Percentiles rank a stretch among this genome's conserved stretches.
These are phyloP conservation scores for Gallinago undulata DNA, from an alignment of 2,113 vertebrate species.

Conservation along the genomic window DNA sequence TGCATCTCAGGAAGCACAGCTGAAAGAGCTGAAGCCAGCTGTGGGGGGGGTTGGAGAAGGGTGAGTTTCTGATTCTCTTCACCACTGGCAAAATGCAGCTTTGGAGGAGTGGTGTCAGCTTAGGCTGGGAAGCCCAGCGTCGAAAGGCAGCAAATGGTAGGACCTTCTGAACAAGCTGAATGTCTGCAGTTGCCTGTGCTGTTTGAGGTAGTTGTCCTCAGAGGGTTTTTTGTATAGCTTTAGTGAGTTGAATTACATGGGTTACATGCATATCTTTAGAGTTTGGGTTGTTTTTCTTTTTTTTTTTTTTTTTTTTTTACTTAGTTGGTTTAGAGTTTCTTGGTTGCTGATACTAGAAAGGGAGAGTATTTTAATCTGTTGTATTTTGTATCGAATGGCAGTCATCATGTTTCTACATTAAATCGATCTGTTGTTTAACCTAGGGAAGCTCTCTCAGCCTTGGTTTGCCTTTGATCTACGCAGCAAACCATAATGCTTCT, in stretches of 20 bases:
- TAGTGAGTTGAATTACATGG: background rate
- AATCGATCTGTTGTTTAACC: background rate
- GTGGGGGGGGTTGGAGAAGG: background rate
- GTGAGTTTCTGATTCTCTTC: background rate
- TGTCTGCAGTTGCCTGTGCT: background rate
- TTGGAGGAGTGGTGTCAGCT: background rate
- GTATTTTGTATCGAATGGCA: background rate
- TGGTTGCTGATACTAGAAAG: background rate
- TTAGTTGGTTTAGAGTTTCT: background rate
- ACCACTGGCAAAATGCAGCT: background rate
- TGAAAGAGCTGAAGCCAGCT: background rate
- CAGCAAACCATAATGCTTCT: background rate
- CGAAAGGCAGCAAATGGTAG: background rate
- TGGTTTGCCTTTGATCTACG: background rate
- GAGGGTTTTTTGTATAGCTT: background rate
- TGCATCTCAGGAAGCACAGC: background rate
- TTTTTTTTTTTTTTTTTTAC: background rate
- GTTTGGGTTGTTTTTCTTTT: background rate
- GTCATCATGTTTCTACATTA: background rate
- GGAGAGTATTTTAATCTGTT: background rate
- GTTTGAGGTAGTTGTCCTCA: background rate
- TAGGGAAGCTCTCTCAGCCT: background rate
- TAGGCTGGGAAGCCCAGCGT: background rate
- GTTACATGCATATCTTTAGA: background rate
- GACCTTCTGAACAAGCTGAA: background rate